Evolutionary conservation across 2,888 invertebrate genomes (phyloP).

Genomic region (Scaptodrosophila latifasciaeformis): DNA sequence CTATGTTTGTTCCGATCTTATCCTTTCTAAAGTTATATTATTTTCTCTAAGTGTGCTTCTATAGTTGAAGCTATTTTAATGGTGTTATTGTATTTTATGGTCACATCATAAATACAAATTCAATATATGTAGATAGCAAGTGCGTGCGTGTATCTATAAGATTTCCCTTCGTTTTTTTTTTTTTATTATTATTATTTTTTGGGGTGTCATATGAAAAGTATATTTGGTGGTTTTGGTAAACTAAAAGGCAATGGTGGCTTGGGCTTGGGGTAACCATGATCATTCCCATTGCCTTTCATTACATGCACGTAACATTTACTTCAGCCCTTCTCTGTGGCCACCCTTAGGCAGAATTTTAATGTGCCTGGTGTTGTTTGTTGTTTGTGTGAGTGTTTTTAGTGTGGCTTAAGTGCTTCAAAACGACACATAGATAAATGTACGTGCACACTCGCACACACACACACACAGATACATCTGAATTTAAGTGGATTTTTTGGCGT

Average conservation of each 20-base stretch:
- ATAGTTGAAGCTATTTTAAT: constrained; percentile 39
- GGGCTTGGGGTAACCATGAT: too few species aligned
- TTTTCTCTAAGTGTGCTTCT: too few species aligned
- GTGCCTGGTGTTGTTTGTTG: constrained; percentile 8
- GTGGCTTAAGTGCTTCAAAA: constrained; percentile 63
- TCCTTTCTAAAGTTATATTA: too few species aligned
- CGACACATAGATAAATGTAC: constrained; percentile 67
- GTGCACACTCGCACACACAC: constrained; percentile 34
- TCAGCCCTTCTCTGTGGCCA: constrained; percentile 9
- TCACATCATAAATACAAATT: constrained; percentile 63
- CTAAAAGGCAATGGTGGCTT: too few species aligned
- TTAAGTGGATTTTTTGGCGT: constrained; percentile 56
- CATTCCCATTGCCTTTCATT: constrained; percentile 62
- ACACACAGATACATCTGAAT: constrained; percentile 30
- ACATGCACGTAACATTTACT: constrained; percentile 30
- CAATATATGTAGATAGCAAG: constrained; percentile 42
- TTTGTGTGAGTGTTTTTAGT: constrained; percentile 37
- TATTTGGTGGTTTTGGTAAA: too few species aligned
- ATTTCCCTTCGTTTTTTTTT: too few species aligned
- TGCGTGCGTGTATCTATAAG: constrained; percentile 4
- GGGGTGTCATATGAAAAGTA: too few species aligned
- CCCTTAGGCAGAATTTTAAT: constrained; percentile 40
- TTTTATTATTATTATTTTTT: too few species aligned
- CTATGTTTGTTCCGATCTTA: too few species aligned
- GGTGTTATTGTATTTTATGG: constrained; percentile 63